Percentiles rank a stretch among this genome's conserved stretches.
phyloP scores from a whole-genome alignment of 2,113 vertebrate species.

The Bubalus kerabau region DNA sequence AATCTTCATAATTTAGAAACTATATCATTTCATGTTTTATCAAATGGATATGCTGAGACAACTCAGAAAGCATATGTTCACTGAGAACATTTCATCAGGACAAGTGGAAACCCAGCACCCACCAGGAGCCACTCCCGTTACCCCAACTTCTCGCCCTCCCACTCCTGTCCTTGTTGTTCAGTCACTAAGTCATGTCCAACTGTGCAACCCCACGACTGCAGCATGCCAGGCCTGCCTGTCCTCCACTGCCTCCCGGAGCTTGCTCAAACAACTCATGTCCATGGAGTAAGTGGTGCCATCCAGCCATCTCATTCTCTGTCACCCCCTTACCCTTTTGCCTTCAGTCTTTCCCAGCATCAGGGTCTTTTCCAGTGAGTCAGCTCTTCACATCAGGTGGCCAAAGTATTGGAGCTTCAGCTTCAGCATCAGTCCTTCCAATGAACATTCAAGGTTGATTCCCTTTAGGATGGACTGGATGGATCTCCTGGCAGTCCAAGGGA shows the following conservation, averaged over 20 bases:
- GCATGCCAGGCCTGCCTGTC: not conserved
- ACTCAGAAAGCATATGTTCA: fast-evolving
- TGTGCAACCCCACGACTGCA: not conserved
- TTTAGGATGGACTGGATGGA: not conserved
- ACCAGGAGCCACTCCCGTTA: fast-evolving
- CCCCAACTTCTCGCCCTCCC: fast-evolving
- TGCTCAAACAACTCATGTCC: not conserved
- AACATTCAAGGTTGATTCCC: not conserved
- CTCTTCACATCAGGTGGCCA: not conserved
- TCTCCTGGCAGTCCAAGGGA: not conserved
- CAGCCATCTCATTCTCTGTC: not conserved
- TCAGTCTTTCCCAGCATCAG: not conserved
- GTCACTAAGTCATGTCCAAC: fast-evolving
- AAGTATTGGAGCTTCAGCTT: not conserved
- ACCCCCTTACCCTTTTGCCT: not conserved
- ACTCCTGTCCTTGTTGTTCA: fast-evolving
- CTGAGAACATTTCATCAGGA: not conserved
- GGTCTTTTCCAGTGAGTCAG: not conserved
- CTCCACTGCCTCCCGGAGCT: not conserved
- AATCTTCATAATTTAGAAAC: not conserved
- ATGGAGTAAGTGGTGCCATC: not conserved
- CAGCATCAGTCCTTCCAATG: not conserved
- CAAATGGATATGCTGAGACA: not conserved
- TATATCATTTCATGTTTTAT: not conserved
- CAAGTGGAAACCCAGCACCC: not conserved